These are phyloP conservation scores for Limanda limanda DNA, from an alignment of 2,113 vertebrate genomes.

Conservation along the genomic window DNA sequence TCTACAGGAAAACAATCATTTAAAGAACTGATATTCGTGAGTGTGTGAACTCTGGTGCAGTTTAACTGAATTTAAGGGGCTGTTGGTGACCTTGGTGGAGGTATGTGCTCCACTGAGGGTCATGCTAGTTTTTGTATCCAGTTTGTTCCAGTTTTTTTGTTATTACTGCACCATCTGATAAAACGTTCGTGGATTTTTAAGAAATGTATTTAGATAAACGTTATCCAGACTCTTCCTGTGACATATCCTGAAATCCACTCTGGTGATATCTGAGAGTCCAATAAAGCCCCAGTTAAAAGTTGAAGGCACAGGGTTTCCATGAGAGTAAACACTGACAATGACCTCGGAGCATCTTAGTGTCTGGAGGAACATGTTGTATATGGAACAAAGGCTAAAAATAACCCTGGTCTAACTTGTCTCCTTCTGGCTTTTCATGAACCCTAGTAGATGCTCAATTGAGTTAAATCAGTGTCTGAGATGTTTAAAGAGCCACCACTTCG, in stretches of 20 bases:
- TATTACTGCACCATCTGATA: too few species aligned
- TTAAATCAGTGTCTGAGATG: slow-evolving; percentile 36
- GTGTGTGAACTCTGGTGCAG: too few species aligned
- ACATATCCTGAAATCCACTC: not conserved
- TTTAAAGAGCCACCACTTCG: slow-evolving; percentile 7
- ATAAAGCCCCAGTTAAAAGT: slow-evolving; percentile 13
- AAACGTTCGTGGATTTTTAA: not conserved
- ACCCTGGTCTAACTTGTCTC: slow-evolving; percentile 35
- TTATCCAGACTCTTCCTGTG: not conserved
- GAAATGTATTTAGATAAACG: not conserved
- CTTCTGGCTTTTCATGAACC: slow-evolving; percentile 46
- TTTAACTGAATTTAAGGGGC: too few species aligned
- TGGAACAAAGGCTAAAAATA: slow-evolving; percentile 75
- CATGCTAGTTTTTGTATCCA: too few species aligned
- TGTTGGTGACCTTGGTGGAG: too few species aligned
- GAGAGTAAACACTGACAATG: slow-evolving; percentile 61
- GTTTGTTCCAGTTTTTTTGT: too few species aligned
- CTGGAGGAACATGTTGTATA: slow-evolving; percentile 69
- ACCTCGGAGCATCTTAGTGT: slow-evolving; percentile 64
- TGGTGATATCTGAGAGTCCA: not conserved
- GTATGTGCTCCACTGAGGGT: too few species aligned
- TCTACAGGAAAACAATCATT: too few species aligned
- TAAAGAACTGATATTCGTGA: too few species aligned
- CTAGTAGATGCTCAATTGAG: slow-evolving; percentile 56
- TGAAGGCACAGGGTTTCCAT: slow-evolving; percentile 38